phyloP scores from a whole-genome alignment of 2,888 invertebrate species.

The Meloe dianella region DNA sequence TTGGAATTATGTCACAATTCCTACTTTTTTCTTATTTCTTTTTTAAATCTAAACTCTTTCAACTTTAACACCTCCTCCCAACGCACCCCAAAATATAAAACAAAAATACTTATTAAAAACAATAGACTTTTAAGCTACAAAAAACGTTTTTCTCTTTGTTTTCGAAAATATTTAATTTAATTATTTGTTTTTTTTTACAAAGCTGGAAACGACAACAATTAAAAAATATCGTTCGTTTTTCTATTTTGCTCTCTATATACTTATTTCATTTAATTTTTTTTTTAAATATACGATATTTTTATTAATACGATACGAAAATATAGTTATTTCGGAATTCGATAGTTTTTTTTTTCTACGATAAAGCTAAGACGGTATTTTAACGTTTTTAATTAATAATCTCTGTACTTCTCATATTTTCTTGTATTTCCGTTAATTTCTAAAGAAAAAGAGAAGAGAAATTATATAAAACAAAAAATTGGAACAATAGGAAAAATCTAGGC shows the following conservation, averaged over 20 bases:
- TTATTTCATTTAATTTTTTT: constrained; percentile 14
- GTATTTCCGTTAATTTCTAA: not conserved
- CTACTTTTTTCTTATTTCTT: constrained; percentile 17
- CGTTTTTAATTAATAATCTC: constrained; percentile 31
- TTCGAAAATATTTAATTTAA: constrained; percentile 10
- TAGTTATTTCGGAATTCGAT: constrained; percentile 57
- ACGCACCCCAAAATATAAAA: constrained; percentile 44
- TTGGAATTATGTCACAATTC: constrained; percentile 34
- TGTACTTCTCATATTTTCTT: constrained; percentile 26
- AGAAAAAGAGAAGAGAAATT: constrained; percentile 9
- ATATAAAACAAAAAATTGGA: constrained; percentile 23
- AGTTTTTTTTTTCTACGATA: constrained; percentile 37
- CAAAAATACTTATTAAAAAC: constrained; percentile 36
- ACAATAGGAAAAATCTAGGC: constrained; percentile 32
- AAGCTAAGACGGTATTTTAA: constrained; percentile 48
- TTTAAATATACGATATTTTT: constrained; percentile 36
- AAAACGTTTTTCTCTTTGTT: constrained; percentile 20
- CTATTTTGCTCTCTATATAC: constrained; percentile 37
- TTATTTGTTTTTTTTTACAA: constrained; percentile 20
- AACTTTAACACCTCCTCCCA: constrained; percentile 45
- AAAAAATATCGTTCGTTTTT: constrained; percentile 45
- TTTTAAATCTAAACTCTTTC: constrained; percentile 41
- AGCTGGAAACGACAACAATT: constrained; percentile 51
- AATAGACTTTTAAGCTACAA: constrained; percentile 35
- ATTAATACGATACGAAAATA: constrained; percentile 56